Evolutionary conservation across 1,140 invertebrate genomes (phyloP).

Genomic region (Drosophila nigromelanica): DNA sequence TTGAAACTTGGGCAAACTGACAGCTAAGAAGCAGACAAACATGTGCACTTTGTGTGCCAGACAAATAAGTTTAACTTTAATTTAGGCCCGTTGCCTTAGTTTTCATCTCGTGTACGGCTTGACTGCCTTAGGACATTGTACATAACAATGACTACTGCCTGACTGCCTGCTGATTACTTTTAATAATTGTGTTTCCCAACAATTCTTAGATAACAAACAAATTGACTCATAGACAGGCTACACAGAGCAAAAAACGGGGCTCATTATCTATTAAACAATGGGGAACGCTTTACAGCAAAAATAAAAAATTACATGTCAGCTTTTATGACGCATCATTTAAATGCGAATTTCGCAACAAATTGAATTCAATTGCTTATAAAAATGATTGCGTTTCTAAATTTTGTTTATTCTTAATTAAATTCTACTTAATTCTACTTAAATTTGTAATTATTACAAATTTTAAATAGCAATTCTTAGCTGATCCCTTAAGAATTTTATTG

Average conservation of each 20-base stretch:
- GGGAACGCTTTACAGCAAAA: slow-evolving; percentile 9
- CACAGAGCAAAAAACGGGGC: not conserved
- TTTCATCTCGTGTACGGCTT: slow-evolving; percentile 30
- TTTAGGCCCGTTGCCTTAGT: slow-evolving; percentile 48
- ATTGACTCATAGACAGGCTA: slow-evolving; percentile 24
- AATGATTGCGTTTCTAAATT: too few relatives aligned
- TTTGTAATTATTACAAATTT: too few relatives aligned
- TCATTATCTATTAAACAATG: slow-evolving; percentile 21
- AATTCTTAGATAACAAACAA: slow-evolving; percentile 32
- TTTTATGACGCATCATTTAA: slow-evolving; percentile 10
- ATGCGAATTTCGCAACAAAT: slow-evolving; percentile 4
- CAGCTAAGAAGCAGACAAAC: not conserved
- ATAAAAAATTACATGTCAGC: not conserved
- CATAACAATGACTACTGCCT: too few relatives aligned
- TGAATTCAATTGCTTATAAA: not conserved
- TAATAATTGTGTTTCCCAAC: slow-evolving; percentile 31
- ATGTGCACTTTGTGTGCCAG: slow-evolving; percentile 8
- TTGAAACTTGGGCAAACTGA: slow-evolving; percentile 18
- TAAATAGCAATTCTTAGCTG: too few relatives aligned
- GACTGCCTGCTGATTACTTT: not conserved
- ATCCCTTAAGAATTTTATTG: too few relatives aligned
- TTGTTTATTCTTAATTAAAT: too few relatives aligned
- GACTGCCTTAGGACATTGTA: too few relatives aligned
- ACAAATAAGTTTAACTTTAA: slow-evolving; percentile 57
- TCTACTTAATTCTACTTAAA: too few relatives aligned